Evolutionary conservation across 2,113 vertebrate genomes (phyloP), one percentile per base, ranked within the genome.

Genomic region (Sinocyclocheilus anshuiensis): DNA sequence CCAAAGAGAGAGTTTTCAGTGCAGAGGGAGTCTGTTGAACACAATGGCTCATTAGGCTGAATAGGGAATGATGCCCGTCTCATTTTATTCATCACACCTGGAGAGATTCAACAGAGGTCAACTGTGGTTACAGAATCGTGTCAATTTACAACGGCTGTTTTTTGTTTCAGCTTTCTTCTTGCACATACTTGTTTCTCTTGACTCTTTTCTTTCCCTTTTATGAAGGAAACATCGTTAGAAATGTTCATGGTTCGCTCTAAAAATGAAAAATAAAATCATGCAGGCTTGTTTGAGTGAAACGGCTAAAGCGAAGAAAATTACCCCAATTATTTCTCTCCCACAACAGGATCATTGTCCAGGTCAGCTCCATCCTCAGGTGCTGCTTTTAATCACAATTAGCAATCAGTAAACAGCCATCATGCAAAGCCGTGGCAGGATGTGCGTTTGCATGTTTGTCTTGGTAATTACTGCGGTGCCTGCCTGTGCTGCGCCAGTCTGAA

Each of bases 41-140:
- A 87, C 86, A 85, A 90, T 85, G 55, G 20, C 88, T 87, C 86
- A 89, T 89, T 91, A 84, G 45, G n/a, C 61, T 87, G 81, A 83
- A 86, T 42, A 55, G 77, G 72, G 72, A 85, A 86, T 55, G 65
- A 76, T 75, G 63, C 22, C 76, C 18, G 85, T 89, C 67, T 87
- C 83, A 42, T 69, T 86, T 74, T 77, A 57, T 87, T 88, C 87
- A 78, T 87, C 80, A 83, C 15, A 82, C 48, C 71, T 55, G 42
- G 55, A 84, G 39, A 50, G 65, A 85, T 26, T 81, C 84, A 88
- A 86, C 83, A 24, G 84, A 39, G 26, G 67, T 11, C 69, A 16
- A 61, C 84, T 86, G 53, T 78, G 67, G 63, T 33, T 20, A 16
- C 15, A 24, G 55, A 77, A 15, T 72, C 18, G 36, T 72, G 84